Conservation (phyloP, 2,797 vertebrate genomes). For the Karalla daura region DNA sequence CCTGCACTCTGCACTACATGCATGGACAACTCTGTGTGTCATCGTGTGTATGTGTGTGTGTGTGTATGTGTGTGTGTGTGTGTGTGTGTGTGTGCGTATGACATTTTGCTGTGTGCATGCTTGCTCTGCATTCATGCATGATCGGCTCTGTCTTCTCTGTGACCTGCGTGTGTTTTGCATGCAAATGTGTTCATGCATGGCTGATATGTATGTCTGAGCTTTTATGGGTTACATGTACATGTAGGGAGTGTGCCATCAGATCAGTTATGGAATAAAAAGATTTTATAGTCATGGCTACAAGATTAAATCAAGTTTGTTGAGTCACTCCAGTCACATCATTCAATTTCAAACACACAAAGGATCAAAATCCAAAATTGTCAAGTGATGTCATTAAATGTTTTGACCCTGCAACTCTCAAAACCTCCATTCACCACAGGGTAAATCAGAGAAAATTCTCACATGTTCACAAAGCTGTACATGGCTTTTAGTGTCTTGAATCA, state of each 20-base stretch:
- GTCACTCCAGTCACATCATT: neutral
- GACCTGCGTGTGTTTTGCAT: conserved; percentile 50
- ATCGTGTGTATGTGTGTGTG: no score
- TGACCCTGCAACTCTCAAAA: neutral
- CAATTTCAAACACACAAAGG: neutral
- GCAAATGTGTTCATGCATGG: conserved; percentile 49
- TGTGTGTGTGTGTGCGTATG: conserved; percentile 42
- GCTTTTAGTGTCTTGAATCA: neutral
- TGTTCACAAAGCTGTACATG: neutral
- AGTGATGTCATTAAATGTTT: neutral
- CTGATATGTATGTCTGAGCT: conserved; percentile 19
- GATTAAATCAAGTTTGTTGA: neutral
- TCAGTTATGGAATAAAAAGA: neutral
- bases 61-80: no score
- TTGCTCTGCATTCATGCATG: conserved; percentile 49
- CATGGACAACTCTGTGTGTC: conserved; percentile 38
- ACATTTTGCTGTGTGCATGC: conserved; percentile 23
- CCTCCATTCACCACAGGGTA: neutral
- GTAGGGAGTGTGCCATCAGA: neutral
- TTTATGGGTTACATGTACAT: conserved; percentile 35
- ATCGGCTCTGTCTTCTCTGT: conserved; percentile 29
- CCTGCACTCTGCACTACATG: conserved; percentile 14
- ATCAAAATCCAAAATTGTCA: neutral
- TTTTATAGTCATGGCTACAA: neutral
- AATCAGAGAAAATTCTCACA: neutral